A percentile compares a stretch with the other conserved stretches of the same genome.
phyloP scores from a whole-genome alignment of 2,888 invertebrate genomes.

The Ceramica pisi region DNA sequence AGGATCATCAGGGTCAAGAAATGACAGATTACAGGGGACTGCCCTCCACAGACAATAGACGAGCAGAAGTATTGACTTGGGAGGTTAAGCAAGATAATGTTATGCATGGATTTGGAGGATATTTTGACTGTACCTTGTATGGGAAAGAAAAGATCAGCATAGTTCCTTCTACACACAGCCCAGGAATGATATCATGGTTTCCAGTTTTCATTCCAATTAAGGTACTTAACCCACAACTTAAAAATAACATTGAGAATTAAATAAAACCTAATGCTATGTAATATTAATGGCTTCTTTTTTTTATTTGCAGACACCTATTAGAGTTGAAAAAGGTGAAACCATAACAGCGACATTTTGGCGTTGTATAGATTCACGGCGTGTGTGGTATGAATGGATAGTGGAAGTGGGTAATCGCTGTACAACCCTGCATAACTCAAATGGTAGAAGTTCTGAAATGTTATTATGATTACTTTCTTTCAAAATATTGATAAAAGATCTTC shows the following conservation, averaged over 20 bases:
- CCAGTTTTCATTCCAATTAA: constrained; percentile 98
- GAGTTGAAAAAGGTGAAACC: constrained; percentile 92
- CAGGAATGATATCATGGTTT: constrained; percentile 99
- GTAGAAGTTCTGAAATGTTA: constrained; percentile 87
- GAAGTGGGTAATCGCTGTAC: constrained; percentile 81
- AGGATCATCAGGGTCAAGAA: constrained; percentile 92
- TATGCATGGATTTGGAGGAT: constrained; percentile 98
- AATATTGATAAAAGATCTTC: constrained; percentile 29
- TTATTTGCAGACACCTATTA: constrained; percentile 92
- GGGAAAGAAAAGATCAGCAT: constrained; percentile 97
- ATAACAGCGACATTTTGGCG: constrained; percentile 97
- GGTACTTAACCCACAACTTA: constrained; percentile 84
- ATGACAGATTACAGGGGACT: constrained; percentile 92
- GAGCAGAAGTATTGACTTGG: constrained; percentile 93
- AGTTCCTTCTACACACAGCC: constrained; percentile 96
- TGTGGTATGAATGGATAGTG: constrained; percentile 99
- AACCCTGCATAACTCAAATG: constrained; percentile 83
- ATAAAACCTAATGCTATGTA: neutral
- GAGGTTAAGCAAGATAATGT: constrained; percentile 94
- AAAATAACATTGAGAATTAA: neutral
- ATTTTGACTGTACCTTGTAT: constrained; percentile 97
- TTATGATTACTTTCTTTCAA: constrained; percentile 70
- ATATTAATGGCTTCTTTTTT: neutral
- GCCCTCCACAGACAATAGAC: constrained; percentile 94
- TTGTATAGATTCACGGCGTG: constrained; percentile 93